Conservation (phyloP, 1,140 invertebrate species). For the Leguminivora glycinivorella region DNA sequence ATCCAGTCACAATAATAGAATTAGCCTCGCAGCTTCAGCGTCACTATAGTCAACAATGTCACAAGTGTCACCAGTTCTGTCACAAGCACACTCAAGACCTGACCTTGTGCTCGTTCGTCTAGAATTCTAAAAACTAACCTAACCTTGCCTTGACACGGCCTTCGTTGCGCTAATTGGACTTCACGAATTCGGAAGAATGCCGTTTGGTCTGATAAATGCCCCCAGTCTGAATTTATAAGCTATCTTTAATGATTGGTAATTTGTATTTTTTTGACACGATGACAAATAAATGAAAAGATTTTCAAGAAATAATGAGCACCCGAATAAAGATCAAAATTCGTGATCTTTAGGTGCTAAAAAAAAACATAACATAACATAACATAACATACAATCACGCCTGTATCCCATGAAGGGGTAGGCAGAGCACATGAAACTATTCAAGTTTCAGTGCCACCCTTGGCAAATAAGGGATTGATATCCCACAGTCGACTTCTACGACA, state of each 20-base stretch:
- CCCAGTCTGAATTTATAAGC: neutral
- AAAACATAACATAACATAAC: too few species aligned
- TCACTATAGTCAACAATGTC: neutral
- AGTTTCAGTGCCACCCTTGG: too few species aligned
- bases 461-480: too few species aligned
- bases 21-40: neutral
- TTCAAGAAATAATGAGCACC: neutral
- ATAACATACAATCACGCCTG: too few species aligned
- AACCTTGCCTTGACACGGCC: slow-evolving; percentile 12
- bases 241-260: neutral
- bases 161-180: slow-evolving; percentile 2
- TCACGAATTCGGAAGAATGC: neutral
- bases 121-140: slow-evolving; percentile 10
- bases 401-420: too few species aligned
- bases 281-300: neutral
- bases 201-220: neutral
- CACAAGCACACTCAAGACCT: neutral
- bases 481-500: too few species aligned
- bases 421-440: too few species aligned
- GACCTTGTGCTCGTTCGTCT: neutral
- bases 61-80: neutral
- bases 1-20: slow-evolving; percentile 9
- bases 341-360: too few species aligned
- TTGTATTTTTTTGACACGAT: neutral
- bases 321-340: too few species aligned